Conservation (phyloP, 2,888 invertebrate species). For the Tetrapedia diversipes region DNA sequence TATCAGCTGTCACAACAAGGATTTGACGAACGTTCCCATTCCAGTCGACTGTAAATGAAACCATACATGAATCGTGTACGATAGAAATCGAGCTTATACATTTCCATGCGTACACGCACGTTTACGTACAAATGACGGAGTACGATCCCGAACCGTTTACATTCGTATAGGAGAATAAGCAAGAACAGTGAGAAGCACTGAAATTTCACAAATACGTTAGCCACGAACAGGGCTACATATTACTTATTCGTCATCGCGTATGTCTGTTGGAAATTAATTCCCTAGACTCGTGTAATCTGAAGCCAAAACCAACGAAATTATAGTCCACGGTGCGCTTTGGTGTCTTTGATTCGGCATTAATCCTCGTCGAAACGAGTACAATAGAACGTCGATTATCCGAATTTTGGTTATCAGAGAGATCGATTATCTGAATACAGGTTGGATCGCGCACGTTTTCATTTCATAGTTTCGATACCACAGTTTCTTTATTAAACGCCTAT, state of each 20-base stretch:
- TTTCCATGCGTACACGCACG: too few species aligned
- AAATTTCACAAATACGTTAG: constrained; percentile 46
- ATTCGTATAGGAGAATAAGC: constrained; percentile 8
- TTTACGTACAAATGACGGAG: constrained; percentile 12
- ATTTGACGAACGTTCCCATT: constrained; percentile 6
- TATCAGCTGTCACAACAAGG: not conserved
- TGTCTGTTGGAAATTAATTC: constrained; percentile 54
- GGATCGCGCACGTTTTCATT: too few species aligned
- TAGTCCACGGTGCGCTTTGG: constrained; percentile 6
- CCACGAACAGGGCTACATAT: constrained; percentile 28
- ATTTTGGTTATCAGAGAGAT: too few species aligned
- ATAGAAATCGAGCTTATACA: constrained; percentile 1
- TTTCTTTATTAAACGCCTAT: too few species aligned
- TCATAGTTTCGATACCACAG: too few species aligned
- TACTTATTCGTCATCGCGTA: constrained; percentile 45
- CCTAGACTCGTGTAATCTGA: constrained; percentile 50
- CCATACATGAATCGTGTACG: constrained; percentile 21
- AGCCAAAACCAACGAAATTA: constrained; percentile 37
- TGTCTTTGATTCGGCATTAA: constrained; percentile 42
- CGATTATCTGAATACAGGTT: too few species aligned
- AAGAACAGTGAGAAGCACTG: constrained; percentile 49
- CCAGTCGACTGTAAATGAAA: constrained; percentile 34
- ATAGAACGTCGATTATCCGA: too few species aligned
- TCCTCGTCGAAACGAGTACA: too few species aligned
- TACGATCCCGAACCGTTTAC: constrained; percentile 25